Base-by-base conservation (phyloP, 2,113 vertebrate species). In the Lucifuga dentata region DNA sequence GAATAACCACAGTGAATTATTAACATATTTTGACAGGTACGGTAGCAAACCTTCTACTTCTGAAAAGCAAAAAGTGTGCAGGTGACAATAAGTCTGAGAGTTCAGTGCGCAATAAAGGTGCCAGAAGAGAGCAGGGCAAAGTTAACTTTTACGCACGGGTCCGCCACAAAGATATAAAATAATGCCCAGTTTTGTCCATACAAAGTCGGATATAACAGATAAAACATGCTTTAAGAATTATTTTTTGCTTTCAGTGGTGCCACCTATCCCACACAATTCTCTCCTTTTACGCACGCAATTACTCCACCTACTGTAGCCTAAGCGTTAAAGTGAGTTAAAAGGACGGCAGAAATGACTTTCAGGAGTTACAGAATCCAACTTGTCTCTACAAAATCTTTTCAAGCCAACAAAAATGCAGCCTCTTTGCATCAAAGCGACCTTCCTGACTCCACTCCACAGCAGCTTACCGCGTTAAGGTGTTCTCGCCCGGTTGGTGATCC, bases 401-500 rank as follows among this genome's bases (percentile, higher is more conserved):
- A 69, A 5, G 3, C 7, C 13, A n/a, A 49, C 9, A n/a, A 11
- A 17, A 32, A 24, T 8, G 17, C 3, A 26, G 5, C 19, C 3
- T 2, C 8, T 50, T 8, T 10, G 35, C 19, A 8, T 7, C 20
- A 3, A 38, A 12, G 35, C 33, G 9, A 3, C 40, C 11, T 35
- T 26, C 38, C 11, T 0, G 48, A 11, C 24, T 40, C 50, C 48
- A 8, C 26, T 29, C 26, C 19, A 0, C 5, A 17, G 24, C 11
- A 24, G 45, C 91, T 91, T 78, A 94, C 93, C 89, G 72, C 39
- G 77, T 74, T 67, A 33, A 19, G 58, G 65, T 43, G 84, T 81
- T 91, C 86, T 77, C 15, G 73, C 58, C 76, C 83, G 85, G 76
- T 76, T 51, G 87, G 79, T 83, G 91, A 89, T 89, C 70, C 89